Conservation (phyloP, 2,797 vertebrate species). For the Tangara arthus region DNA sequence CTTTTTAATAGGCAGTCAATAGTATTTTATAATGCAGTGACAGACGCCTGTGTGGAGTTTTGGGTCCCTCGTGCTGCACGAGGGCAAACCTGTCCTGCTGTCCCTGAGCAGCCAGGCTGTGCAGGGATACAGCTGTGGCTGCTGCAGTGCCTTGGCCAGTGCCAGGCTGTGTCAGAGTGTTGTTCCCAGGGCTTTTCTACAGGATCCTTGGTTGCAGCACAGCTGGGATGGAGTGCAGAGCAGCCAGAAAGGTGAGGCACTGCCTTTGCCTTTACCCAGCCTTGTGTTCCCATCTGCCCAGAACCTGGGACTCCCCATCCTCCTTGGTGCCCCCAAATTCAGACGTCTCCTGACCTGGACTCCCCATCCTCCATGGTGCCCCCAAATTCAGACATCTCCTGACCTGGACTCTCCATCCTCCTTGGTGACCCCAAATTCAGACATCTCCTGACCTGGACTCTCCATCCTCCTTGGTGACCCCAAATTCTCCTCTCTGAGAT, state of each 20-base stretch:
- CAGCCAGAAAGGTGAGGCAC: neutral
- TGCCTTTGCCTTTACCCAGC: neutral
- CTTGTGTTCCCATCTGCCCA: neutral
- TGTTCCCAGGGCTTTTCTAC: rapidly evolving
- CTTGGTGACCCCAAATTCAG: too few species aligned
- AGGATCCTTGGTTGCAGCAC: neutral
- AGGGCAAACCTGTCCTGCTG: rapidly evolving
- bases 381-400: neutral
- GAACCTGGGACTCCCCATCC: neutral
- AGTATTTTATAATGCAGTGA: neutral
- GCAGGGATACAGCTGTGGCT: neutral
- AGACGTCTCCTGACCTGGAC: too few species aligned
- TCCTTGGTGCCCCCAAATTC: neutral
- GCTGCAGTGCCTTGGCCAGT: neutral
- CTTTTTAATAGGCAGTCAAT: neutral
- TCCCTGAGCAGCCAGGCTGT: neutral
- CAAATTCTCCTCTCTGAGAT: neutral
- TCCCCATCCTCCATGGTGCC: neutral
- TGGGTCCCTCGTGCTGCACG: rapidly evolving
- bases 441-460: too few species aligned
- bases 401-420: neutral
- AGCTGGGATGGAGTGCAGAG: neutral
- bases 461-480: too few species aligned
- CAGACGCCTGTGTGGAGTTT: rapidly evolving
- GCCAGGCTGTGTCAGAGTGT: neutral